Evolutionary conservation across 1,140 invertebrate species (phyloP).

Genomic region (Neuroterus valhalla): DNA sequence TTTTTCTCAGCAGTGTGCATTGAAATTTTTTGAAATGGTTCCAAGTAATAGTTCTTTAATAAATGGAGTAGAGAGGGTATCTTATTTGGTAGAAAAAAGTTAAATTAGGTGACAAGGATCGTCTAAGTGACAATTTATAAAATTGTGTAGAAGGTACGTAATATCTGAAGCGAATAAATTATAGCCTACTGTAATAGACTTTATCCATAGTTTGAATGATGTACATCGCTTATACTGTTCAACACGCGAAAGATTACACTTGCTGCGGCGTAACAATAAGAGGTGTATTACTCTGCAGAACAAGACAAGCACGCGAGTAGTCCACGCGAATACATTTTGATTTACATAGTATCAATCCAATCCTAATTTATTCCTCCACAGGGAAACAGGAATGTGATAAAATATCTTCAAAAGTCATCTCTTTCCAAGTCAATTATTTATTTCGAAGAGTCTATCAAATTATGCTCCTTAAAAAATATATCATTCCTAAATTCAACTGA

Average conservation of each 20-base stretch:
- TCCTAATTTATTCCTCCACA: constrained; percentile 4
- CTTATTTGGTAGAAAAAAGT: too few species aligned
- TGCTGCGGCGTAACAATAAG: constrained; percentile 14
- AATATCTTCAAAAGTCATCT: neutral
- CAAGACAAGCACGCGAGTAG: constrained; percentile 19
- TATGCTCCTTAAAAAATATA: neutral
- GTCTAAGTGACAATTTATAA: too few species aligned
- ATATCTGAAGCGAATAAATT: constrained; percentile 16
- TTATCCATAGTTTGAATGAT: constrained; percentile 1
- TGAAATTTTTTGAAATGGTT: too few species aligned
- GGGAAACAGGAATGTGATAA: neutral
- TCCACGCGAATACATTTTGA: constrained; percentile 3
- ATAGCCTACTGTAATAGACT: constrained; percentile 1
- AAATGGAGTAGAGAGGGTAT: neutral
- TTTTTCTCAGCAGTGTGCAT: too few species aligned
- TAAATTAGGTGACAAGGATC: too few species aligned
- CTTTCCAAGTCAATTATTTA: neutral
- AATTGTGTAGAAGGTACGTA: neutral
- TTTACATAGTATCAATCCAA: neutral
- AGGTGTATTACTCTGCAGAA: constrained; percentile 14
- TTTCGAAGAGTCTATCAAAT: neutral
- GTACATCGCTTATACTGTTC: constrained; percentile 8
- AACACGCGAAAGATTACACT: constrained; percentile 10
- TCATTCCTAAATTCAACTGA: neutral
- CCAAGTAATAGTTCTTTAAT: too few species aligned